Evolutionary conservation across 2,797 vertebrate genomes (phyloP).

Genomic region (Helicolenus hilgendorfi): DNA sequence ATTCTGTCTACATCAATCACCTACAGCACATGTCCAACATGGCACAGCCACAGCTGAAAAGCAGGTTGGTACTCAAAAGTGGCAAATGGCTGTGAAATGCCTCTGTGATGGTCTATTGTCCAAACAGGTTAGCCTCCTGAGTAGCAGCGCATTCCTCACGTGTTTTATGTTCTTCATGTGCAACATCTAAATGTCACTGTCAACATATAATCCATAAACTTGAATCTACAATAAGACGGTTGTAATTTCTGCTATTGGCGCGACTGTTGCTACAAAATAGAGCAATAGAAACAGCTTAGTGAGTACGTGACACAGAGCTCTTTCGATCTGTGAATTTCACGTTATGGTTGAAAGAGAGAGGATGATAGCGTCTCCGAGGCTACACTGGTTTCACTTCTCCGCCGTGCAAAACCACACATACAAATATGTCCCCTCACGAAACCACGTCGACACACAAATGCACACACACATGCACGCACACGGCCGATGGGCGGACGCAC

Average conservation of each 20-base stretch:
- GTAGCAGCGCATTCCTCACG: slow-evolving; percentile 57
- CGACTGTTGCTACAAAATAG: slow-evolving; percentile 21
- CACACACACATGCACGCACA: neutral
- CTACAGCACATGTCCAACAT: neutral
- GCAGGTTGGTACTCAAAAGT: neutral
- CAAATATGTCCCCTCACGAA: slow-evolving; percentile 24
- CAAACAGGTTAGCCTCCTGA: slow-evolving; percentile 52
- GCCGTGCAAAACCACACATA: slow-evolving; percentile 71
- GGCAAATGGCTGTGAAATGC: slow-evolving; percentile 46
- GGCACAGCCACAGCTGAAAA: neutral
- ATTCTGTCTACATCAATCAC: slow-evolving; percentile 37
- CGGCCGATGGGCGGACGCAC: slow-evolving; percentile 49
- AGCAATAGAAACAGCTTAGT: slow-evolving; percentile 15
- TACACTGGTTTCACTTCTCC: slow-evolving; percentile 83
- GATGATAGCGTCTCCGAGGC: slow-evolving; percentile 59
- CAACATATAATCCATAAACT: slow-evolving; percentile 32
- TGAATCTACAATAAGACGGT: neutral
- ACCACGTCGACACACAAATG: slow-evolving; percentile 17
- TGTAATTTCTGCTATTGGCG: neutral
- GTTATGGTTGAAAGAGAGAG: slow-evolving; percentile 49
- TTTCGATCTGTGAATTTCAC: slow-evolving; percentile 47
- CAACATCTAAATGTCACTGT: slow-evolving; percentile 43
- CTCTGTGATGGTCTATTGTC: slow-evolving; percentile 43
- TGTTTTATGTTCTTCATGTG: slow-evolving; percentile 51
- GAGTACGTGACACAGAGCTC: slow-evolving; percentile 6